A percentile compares a stretch with the other conserved stretches of the same genome.
Evolutionary conservation across 2,113 vertebrate genomes (phyloP).

Genomic region (Myotis lucifugus): DNA sequence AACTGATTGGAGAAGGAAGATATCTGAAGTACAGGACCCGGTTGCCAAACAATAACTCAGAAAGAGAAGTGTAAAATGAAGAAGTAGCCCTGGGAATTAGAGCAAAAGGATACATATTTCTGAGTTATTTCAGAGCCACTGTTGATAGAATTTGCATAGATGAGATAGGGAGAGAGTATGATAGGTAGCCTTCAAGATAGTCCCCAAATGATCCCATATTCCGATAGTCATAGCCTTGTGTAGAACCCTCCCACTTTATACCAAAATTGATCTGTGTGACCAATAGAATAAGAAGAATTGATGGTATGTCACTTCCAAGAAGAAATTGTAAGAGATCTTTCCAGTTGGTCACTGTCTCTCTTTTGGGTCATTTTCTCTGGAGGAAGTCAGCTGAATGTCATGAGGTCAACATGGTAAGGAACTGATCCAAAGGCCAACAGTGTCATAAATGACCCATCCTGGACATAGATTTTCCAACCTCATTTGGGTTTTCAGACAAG

Average conservation of each 20-base stretch:
- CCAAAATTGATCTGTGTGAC: not conserved
- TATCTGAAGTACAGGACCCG: not conserved
- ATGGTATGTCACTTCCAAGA: not conserved
- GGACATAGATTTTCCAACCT: not conserved
- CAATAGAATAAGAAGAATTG: not conserved
- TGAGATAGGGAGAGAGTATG: not conserved
- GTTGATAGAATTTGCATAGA: not conserved
- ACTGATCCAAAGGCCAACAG: not conserved
- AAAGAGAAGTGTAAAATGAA: not conserved
- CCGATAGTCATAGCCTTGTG: not conserved
- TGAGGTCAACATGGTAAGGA: not conserved
- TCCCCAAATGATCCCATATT: accelerated
- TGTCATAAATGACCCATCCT: not conserved
- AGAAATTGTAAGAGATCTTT: not conserved
- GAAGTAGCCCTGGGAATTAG: not conserved
- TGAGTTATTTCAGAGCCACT: not conserved
- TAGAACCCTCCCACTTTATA: not conserved
- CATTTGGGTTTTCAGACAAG: not conserved
- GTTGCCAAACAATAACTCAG: not conserved
- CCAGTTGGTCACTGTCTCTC: not conserved
- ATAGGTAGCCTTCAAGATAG: not conserved
- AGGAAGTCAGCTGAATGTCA: not conserved
- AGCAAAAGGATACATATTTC: not conserved
- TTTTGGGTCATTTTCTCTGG: not conserved
- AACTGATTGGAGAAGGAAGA: not conserved